Base-by-base conservation (phyloP, 1,140 invertebrate genomes). In the Hormaphis cornu region DNA sequence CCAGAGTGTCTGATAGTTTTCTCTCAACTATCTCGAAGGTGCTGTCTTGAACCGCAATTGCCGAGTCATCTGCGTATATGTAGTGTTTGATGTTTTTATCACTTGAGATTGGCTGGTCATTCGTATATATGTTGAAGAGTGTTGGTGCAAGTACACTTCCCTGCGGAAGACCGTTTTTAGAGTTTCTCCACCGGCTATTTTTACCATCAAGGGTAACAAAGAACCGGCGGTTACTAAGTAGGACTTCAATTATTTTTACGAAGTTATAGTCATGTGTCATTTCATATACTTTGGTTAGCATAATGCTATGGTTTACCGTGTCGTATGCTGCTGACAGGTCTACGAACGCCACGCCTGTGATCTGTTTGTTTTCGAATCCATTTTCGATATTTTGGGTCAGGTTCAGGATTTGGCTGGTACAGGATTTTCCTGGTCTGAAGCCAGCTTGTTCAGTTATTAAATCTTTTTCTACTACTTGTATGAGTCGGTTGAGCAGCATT, bases 61-160 rank as follows among this genome's bases (percentile, higher is more conserved):
- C 73, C 48, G 72, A 71, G 59, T 75, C 73, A 33, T 73, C 72
- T 12, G 71, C 70, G 56, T 69, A 73, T 10, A 73, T 18, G 14
- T 71, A 72, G 40, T 3, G 20, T 46, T 46, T 46, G 18, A 16
- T 46, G 5, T 46, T 46, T 5, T 46, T n/a, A n/a, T 54, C 52
- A 24, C n/a, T 30, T 6, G 22, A 54, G 4, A 46, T 46, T 46
- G 42, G 42, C 18, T 46, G n/a, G n/a, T n/a, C n/a, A n/a, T n/a
- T n/a, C n/a, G n/a, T n/a, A n/a, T n/a, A n/a, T n/a, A n/a, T n/a
- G n/a, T n/a, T n/a, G 18, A n/a, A n/a, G n/a, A n/a, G n/a, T n/a
- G n/a, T n/a, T n/a, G n/a, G n/a, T n/a, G n/a, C n/a, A n/a, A n/a
- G n/a, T 4, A 69, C 69, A 42, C 48, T 69, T 12, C 69, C 6